These are phyloP conservation scores for Phycodurus eques DNA, from an alignment of 2,113 vertebrate genomes.

Conservation along the genomic window DNA sequence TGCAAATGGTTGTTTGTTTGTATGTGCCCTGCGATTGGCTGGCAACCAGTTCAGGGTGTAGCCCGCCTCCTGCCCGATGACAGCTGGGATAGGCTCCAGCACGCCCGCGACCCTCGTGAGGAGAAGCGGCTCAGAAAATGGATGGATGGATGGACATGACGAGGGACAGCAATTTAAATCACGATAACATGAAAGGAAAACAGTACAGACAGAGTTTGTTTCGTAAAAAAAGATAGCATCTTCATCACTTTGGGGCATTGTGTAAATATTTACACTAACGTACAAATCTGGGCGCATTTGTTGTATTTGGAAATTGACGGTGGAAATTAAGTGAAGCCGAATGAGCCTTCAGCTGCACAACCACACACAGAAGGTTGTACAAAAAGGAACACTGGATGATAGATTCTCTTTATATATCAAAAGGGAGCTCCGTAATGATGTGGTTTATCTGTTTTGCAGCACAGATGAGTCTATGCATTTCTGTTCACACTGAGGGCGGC, in stretches of 20 bases:
- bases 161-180: too few relatives aligned
- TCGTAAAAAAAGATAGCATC: background rate
- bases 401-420: slow-evolving; percentile 5
- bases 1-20: too few relatives aligned
- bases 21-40: too few relatives aligned
- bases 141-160: too few relatives aligned
- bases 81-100: too few relatives aligned
- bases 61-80: too few relatives aligned
- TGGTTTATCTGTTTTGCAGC: slow-evolving; percentile 7
- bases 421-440: slow-evolving; percentile 1
- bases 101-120: too few relatives aligned
- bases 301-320: slow-evolving; percentile 3
- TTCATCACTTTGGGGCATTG: background rate
- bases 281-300: too few relatives aligned
- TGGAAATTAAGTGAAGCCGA: background rate
- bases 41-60: too few relatives aligned
- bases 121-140: too few relatives aligned
- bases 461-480: background rate
- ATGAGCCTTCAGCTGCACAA: background rate
- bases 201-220: background rate
- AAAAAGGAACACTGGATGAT: background rate
- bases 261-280: background rate
- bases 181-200: too few relatives aligned
- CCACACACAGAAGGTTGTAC: background rate
- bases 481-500: background rate